Base-by-base conservation (phyloP, 2,797 vertebrate genomes). In the Allobates femoralis region DNA sequence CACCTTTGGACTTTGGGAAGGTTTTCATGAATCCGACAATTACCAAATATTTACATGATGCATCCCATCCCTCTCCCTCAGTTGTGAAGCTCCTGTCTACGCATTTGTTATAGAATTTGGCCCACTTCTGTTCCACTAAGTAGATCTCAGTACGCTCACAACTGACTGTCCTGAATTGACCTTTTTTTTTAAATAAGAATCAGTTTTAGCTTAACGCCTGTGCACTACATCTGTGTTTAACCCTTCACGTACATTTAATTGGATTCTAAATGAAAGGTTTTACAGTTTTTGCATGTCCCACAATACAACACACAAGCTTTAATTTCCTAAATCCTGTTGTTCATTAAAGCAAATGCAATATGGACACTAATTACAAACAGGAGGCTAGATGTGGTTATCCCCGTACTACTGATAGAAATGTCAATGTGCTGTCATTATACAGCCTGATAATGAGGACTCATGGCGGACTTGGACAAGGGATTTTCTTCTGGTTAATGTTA, bases 401-500 rank as follows among this genome's bases (percentile, higher is more conserved):
- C 69, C 60, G 34, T 76, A 81, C 86, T 85, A 81, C 78, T 85
- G 69, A 60, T 76, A 76, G 56, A 81, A 81, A 10, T 81, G 76
- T 85, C 73, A 74, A 62, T 62, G 80, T 83, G 86, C 77, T 88
- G 83, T 88, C 86, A 81, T 84, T 88, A 69, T 46, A 30, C 69
- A 74, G 67, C 77, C 79, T 80, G 67, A 84, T 76, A 85, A 85
- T 88, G 58, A 88, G 77, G 84, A 75, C 60, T 85, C 69, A 76
- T 85, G 69, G 69, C 60, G 83, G 41, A 88, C 58, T 88, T 88
- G 83, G 86, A 88, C 69, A 81, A 77, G 81, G 51, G 67, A 80
- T 85, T 85, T 85, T 88, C 86, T 78, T 85, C 86, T 88, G 86
- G 86, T 85, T 88, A 85, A 69, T 71, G 85, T 85, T 81, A 84